Percentiles rank a stretch among this genome's conserved stretches.
Conservation (phyloP, 2,113 vertebrate species). For the Chloroceryle aenea region DNA sequence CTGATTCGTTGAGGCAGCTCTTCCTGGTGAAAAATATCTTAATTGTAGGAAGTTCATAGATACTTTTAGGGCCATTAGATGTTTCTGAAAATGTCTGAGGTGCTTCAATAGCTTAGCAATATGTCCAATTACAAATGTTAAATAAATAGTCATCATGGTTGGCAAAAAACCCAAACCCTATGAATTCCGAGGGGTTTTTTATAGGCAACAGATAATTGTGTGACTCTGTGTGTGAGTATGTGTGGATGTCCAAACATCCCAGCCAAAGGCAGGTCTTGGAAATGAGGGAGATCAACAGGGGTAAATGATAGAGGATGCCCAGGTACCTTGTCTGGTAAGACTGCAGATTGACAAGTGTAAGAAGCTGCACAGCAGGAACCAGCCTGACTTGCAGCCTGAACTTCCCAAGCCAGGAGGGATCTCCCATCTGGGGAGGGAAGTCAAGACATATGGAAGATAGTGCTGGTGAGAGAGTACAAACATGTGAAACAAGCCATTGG, state of each 20-base stretch:
- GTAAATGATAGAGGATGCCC: not conserved
- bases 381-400: not conserved
- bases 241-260: not conserved
- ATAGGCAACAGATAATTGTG: not conserved
- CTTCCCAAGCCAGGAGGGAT: not conserved
- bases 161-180: not conserved
- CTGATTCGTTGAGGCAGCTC: not conserved
- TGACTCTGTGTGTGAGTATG: too few species aligned
- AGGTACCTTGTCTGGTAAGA: not conserved
- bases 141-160: not conserved
- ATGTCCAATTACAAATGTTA: not conserved
- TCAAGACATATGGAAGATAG: not conserved
- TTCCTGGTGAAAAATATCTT: not conserved
- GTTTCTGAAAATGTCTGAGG: not conserved
- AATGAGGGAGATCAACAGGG: not conserved
- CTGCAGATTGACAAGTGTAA: not conserved
- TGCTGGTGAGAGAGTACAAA: rapidly evolving
- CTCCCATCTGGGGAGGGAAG: not conserved
- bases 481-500: not conserved
- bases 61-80: not conserved
- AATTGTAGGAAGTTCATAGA: not conserved
- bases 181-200: not conserved
- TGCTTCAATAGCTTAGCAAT: not conserved
- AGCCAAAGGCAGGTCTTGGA: not conserved
- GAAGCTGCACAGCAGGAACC: not conserved